phyloP scores from a whole-genome alignment of 2,113 vertebrate genomes.

The Erpornis zantholeuca region DNA sequence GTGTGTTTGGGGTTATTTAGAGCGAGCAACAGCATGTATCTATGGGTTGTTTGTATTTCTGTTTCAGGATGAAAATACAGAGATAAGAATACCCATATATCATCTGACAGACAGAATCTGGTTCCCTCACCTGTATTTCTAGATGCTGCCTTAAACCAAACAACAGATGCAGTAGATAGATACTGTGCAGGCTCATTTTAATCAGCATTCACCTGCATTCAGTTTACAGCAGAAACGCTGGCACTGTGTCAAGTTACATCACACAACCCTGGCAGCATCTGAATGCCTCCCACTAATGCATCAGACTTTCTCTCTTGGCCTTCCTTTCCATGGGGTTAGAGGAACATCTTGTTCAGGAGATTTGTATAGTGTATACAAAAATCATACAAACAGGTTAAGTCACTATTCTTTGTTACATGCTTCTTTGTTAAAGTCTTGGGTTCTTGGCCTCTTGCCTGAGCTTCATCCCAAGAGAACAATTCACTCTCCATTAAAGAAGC shows the following conservation, averaged over 20 bases:
- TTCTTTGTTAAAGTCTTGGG: conserved; percentile 7
- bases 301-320: neutral
- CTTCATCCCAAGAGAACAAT: neutral
- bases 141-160: neutral
- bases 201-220: conserved; percentile 26
- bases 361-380: neutral
- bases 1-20: neutral
- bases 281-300: neutral
- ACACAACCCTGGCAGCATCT: neutral
- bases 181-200: neutral
- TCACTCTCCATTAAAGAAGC: neutral
- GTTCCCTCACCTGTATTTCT: neutral
- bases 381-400: conserved; percentile 10
- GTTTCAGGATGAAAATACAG: neutral
- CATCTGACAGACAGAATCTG: neutral
- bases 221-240: neutral
- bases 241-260: neutral
- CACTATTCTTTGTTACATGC: too few species aligned
- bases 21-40: accelerated
- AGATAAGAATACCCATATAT: neutral
- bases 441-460: neutral
- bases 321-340: conserved; percentile 1
- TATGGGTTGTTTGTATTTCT: neutral
- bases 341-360: conserved; percentile 33
- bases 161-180: neutral